A percentile compares a stretch with the other conserved stretches of the same genome.
phyloP scores from a whole-genome alignment of 2,113 vertebrate genomes.

The Peromyscus leucopus region DNA sequence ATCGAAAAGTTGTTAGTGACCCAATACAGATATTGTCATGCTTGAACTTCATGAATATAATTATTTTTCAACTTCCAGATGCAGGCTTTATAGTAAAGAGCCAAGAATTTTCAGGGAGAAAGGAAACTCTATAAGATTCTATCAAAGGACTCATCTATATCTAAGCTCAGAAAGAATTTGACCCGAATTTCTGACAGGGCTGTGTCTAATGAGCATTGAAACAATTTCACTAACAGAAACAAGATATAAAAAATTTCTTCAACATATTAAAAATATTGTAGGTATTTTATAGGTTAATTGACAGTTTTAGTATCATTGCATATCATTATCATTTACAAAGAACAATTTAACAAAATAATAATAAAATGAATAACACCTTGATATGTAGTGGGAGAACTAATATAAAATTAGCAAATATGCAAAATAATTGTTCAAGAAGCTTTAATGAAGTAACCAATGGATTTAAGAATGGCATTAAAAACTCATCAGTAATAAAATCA shows the following conservation, averaged over 20 bases:
- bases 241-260: neutral
- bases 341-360: slow-evolving; percentile 22
- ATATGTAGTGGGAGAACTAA: neutral
- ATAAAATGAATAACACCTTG: neutral
- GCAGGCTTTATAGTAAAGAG: neutral
- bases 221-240: neutral
- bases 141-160: neutral
- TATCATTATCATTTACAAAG: neutral
- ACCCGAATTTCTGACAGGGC: neutral
- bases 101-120: neutral
- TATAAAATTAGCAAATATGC: slow-evolving; percentile 22
- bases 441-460: slow-evolving; percentile 49
- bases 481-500: neutral
- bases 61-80: neutral
- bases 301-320: neutral
- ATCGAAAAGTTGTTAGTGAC: neutral
- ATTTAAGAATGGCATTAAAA: neutral
- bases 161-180: neutral
- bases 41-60: neutral
- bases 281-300: neutral
- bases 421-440: neutral
- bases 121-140: neutral
- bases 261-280: neutral
- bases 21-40: neutral
- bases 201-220: neutral